Conservation (phyloP, 2,797 vertebrate genomes). For the Sebastes miniatus region DNA sequence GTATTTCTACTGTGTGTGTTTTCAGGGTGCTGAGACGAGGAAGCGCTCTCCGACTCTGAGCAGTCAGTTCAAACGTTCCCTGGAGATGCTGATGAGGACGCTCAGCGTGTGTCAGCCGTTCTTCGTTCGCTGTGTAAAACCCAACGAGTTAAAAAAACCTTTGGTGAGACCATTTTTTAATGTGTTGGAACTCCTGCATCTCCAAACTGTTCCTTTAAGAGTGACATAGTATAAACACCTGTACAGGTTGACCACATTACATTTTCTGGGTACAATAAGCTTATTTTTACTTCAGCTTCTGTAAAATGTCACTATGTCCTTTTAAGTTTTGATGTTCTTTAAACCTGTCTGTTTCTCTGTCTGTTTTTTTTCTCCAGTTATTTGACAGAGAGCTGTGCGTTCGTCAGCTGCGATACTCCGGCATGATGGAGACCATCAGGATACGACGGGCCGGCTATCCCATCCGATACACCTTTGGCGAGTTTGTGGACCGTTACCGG, state of each 20-base stretch:
- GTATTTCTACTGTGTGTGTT: conserved; percentile 8
- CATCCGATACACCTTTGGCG: conserved; percentile 94
- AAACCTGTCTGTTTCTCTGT: background rate
- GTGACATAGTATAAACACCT: background rate
- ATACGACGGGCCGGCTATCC: conserved; percentile 95
- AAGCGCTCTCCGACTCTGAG: conserved; percentile 97
- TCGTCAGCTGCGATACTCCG: conserved; percentile 95
- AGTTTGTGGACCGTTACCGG: conserved; percentile 96
- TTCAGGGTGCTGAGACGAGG: conserved; percentile 93
- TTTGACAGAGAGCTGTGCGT: conserved; percentile 96
- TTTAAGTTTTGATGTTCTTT: background rate
- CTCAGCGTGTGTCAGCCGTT: conserved; percentile 96
- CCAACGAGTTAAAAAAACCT: conserved; percentile 95
- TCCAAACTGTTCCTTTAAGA: no score
- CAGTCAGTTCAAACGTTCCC: conserved; percentile 98
- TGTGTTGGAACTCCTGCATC: no score
- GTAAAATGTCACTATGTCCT: no score
- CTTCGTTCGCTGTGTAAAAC: conserved; percentile 97
- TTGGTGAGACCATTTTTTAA: conserved; percentile 81
- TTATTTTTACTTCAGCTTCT: background rate
- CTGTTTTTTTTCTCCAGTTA: conserved; percentile 76
- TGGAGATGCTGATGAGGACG: conserved; percentile 96
- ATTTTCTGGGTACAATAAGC: background rate
- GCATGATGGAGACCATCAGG: conserved; percentile 99
- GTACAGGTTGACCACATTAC: background rate